phyloP scores from a whole-genome alignment of 2,888 invertebrate genomes.

The Amphipyra berbera region DNA sequence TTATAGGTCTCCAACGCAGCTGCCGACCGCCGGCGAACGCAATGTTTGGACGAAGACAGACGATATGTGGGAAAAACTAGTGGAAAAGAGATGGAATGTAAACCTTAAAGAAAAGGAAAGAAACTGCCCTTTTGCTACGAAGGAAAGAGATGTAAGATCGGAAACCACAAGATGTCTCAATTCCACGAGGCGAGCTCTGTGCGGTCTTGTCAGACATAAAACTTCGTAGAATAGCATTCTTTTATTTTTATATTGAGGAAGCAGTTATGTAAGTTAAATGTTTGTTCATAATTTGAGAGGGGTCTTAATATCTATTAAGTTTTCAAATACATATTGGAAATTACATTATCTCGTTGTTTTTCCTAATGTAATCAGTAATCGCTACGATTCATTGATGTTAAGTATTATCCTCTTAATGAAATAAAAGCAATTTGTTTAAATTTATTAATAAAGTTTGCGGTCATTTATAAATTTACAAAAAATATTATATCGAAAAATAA shows the following conservation, averaged over 20 bases:
- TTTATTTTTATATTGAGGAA: slow-evolving; percentile 73
- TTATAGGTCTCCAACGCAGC: slow-evolving; percentile 87
- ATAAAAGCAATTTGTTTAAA: neutral
- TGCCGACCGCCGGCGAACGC: slow-evolving; percentile 83
- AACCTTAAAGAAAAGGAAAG: slow-evolving; percentile 85
- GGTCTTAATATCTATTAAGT: slow-evolving; percentile 33
- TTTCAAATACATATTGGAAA: slow-evolving; percentile 24
- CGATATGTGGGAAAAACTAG: slow-evolving; percentile 83
- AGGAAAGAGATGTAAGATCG: slow-evolving; percentile 84
- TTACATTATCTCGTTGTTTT: slow-evolving; percentile 1
- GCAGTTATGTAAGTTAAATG: slow-evolving; percentile 68
- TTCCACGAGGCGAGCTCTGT: slow-evolving; percentile 88
- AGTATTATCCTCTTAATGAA: neutral
- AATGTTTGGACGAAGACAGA: slow-evolving; percentile 89
- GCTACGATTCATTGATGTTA: neutral
- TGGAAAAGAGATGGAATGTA: slow-evolving; percentile 80
- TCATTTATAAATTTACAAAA: slow-evolving; percentile 10
- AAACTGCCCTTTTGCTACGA: slow-evolving; percentile 68
- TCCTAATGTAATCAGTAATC: neutral
- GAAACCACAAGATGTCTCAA: slow-evolving; percentile 90
- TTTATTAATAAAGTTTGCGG: neutral
- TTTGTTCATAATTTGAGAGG: slow-evolving; percentile 58
- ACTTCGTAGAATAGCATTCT: slow-evolving; percentile 83
- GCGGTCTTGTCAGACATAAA: slow-evolving; percentile 86
- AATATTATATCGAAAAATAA: slow-evolving; percentile 30